Evolutionary conservation across 2,113 vertebrate genomes (phyloP).

Genomic region (Rhizomys pruinosus): DNA sequence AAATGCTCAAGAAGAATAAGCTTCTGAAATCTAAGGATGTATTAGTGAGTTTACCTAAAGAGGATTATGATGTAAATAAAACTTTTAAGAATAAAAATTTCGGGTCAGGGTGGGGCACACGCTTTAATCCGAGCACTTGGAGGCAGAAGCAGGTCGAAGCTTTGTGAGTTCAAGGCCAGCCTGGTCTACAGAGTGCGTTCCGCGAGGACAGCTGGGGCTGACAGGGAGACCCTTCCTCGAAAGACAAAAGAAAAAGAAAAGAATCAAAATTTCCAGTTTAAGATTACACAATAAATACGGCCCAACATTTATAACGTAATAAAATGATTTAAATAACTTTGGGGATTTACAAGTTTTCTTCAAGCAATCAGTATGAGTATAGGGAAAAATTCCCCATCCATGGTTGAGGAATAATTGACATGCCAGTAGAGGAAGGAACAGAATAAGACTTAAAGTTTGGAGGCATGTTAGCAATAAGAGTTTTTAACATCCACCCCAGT

Average conservation of each 20-base stretch:
- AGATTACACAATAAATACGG: not conserved
- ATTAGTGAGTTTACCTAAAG: not conserved
- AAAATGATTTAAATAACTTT: not conserved
- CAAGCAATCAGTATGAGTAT: not conserved
- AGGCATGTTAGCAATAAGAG: not conserved
- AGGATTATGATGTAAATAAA: conserved; percentile 37
- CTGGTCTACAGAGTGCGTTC: too few relatives aligned
- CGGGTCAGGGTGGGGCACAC: too few relatives aligned
- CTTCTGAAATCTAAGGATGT: conserved; percentile 24
- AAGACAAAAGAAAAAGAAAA: too few relatives aligned
- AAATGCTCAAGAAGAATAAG: not conserved
- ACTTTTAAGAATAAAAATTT: too few relatives aligned
- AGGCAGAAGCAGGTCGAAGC: too few relatives aligned
- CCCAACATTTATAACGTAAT: not conserved
- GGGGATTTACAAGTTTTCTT: not conserved
- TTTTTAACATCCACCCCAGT: not conserved
- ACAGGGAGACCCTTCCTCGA: too few relatives aligned
- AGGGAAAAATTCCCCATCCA: too few relatives aligned
- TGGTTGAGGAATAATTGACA: too few relatives aligned
- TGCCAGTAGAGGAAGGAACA: not conserved
- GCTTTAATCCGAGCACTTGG: too few relatives aligned
- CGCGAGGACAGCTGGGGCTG: too few relatives aligned
- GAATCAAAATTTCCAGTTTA: not conserved
- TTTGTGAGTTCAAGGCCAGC: too few relatives aligned
- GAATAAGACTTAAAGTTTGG: not conserved